Evolutionary conservation across 1,140 invertebrate genomes (phyloP), one percentile per base, ranked within the genome.

Genomic region (Lucilia sericata): DNA sequence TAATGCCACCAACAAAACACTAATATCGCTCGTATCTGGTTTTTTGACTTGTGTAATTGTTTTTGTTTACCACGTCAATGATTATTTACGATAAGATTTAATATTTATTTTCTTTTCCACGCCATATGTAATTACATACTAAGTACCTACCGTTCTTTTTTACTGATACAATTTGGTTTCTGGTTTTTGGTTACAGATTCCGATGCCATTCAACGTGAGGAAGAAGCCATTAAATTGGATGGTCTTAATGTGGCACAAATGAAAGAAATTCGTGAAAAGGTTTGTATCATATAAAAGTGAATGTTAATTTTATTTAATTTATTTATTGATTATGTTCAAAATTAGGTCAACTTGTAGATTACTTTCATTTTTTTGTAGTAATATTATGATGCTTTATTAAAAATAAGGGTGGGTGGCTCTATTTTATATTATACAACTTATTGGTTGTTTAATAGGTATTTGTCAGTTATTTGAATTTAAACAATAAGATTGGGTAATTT

Each of bases 201-300:
- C 88, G 95, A 96, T 91, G 94, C 95, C 2, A 93, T 97, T 12
- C 89, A 95, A 88, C 94, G 97, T 82, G 98, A 99, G 91, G 98
- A 98, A 92, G 98, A 99, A 93, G 97, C 98, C 0, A 99, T 99
- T 85, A 97, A 98, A 89, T 91, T 99, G 17, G 99, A 99, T 93
- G 98, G 96, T 5, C 92, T 99, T 82, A 99, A 96, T 92, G 97
- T 98, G 0, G 96, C 98, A 49, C 97, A 99, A 92, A 93, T 99
- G 87, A 97, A 97, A 87, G 96, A 99, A 92, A 89, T 99, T 10
- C 92, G 96, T 76, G 97, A 98, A 25, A 96, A 96, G 90, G 90
- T 91, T 70, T 78, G n/a, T 83, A n/a, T 21, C 7, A 21, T 80
- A 12, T 80, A n/a, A 70, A 36, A 82, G 60, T 65, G 81, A 82